These are phyloP conservation scores for Patella pellucida DNA, from an alignment of 2,888 invertebrate species.

Conservation along the genomic window DNA sequence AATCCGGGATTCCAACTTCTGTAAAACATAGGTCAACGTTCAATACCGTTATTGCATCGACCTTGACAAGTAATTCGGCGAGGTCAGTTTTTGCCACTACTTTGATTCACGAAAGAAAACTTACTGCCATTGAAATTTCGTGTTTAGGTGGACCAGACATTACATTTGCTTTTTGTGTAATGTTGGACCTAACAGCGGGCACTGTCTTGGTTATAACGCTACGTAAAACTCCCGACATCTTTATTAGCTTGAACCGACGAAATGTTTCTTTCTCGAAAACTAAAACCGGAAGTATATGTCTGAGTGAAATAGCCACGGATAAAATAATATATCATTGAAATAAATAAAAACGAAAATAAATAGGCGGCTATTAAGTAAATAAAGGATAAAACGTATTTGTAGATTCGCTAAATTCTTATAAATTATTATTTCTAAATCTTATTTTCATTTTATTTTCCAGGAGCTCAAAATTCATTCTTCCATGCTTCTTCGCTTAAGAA, in stretches of 20 bases:
- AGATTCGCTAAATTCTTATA: too few relatives aligned
- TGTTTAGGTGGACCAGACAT: constrained; percentile 46
- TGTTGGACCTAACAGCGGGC: constrained; percentile 25
- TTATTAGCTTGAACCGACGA: neutral
- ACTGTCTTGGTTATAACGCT: constrained; percentile 19
- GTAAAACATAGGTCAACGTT: neutral
- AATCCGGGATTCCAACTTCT: neutral
- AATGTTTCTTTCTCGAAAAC: neutral
- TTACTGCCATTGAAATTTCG: constrained; percentile 38
- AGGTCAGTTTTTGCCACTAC: neutral
- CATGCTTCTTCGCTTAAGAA: too few relatives aligned
- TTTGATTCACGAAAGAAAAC: constrained; percentile 4
- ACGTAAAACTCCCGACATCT: constrained; percentile 34
- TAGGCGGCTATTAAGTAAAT: too few relatives aligned
- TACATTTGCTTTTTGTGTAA: constrained; percentile 34
- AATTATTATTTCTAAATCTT: too few relatives aligned
- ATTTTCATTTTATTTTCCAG: too few relatives aligned
- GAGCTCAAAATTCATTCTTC: too few relatives aligned
- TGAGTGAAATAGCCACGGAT: too few relatives aligned
- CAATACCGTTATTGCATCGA: neutral
- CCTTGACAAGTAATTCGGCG: neutral
- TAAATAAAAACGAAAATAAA: too few relatives aligned
- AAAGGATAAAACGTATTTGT: too few relatives aligned
- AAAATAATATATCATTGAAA: too few relatives aligned
- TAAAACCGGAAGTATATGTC: too few relatives aligned